Evolutionary conservation across 1,140 invertebrate genomes (phyloP).

Genomic region (Neodiprion virginianus): DNA sequence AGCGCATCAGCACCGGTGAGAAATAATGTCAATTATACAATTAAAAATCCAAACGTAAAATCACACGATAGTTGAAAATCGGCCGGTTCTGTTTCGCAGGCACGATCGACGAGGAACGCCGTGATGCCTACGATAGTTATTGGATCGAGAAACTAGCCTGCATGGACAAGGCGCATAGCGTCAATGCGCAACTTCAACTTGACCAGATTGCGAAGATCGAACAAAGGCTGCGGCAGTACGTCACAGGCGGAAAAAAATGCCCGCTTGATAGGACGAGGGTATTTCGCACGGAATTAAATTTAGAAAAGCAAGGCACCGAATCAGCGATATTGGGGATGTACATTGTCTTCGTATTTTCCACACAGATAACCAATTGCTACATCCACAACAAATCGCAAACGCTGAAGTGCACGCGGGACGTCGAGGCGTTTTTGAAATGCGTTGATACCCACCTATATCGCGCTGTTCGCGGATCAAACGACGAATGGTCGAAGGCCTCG

Average conservation of each 20-base stretch:
- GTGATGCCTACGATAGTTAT: conserved; percentile 25
- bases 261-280: neutral
- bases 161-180: conserved; percentile 24
- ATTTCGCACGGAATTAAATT: neutral
- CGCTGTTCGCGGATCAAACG: conserved; percentile 1
- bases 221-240: conserved; percentile 11
- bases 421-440: conserved; percentile 16
- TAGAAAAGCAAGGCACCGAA: no score
- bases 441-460: conserved; percentile 20
- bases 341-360: neutral
- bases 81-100: conserved; percentile 13
- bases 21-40: neutral
- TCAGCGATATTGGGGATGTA: neutral
- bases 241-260: conserved; percentile 3
- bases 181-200: conserved; percentile 22
- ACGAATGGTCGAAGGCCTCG: neutral
- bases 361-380: conserved; percentile 19
- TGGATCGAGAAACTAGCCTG: conserved; percentile 28
- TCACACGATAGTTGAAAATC: neutral
- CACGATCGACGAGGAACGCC: conserved; percentile 22
- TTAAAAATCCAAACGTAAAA: neutral
- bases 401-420: conserved; percentile 9
- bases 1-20: conserved; percentile 22
- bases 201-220: conserved; percentile 22
- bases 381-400: neutral